Conservation (phyloP, 2,888 invertebrate species). For the Philereme vetulata region DNA sequence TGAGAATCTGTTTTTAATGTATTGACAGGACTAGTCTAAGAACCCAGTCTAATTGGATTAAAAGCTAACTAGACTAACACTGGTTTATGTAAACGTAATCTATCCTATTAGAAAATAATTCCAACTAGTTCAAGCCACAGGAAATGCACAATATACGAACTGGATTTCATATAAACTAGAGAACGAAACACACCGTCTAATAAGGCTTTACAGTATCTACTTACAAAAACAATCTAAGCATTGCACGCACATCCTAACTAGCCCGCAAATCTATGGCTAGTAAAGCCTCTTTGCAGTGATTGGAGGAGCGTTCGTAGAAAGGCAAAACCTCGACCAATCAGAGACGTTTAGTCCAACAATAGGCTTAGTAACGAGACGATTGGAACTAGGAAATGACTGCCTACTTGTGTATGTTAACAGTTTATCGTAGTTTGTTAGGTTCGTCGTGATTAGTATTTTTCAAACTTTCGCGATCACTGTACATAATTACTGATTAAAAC, state of each 20-base stretch:
- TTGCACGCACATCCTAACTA: slow-evolving; percentile 30
- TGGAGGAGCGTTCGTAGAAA: slow-evolving; percentile 55
- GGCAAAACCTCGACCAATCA: slow-evolving; percentile 33
- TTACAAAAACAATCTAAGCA: slow-evolving; percentile 15
- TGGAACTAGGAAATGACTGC: slow-evolving; percentile 32
- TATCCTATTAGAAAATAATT: neutral
- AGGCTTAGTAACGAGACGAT: slow-evolving; percentile 58
- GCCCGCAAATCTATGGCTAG: slow-evolving; percentile 57
- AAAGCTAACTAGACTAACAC: neutral
- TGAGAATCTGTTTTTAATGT: too few species aligned
- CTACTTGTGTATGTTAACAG: slow-evolving; percentile 14
- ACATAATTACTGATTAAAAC: too few species aligned
- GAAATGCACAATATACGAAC: neutral
- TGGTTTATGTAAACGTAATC: neutral
- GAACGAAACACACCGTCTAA: neutral
- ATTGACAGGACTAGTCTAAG: too few species aligned
- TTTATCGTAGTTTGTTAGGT: too few species aligned
- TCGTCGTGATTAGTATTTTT: too few species aligned
- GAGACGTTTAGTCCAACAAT: slow-evolving; percentile 58
- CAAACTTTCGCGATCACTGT: too few species aligned
- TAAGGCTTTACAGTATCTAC: slow-evolving; percentile 3
- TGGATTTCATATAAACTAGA: neutral
- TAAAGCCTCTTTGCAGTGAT: slow-evolving; percentile 64
- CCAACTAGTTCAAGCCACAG: neutral
- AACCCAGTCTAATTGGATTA: too few species aligned